These are phyloP conservation scores for Acropternis orthonyx DNA, from an alignment of 2,797 vertebrate species.

Conservation along the genomic window DNA sequence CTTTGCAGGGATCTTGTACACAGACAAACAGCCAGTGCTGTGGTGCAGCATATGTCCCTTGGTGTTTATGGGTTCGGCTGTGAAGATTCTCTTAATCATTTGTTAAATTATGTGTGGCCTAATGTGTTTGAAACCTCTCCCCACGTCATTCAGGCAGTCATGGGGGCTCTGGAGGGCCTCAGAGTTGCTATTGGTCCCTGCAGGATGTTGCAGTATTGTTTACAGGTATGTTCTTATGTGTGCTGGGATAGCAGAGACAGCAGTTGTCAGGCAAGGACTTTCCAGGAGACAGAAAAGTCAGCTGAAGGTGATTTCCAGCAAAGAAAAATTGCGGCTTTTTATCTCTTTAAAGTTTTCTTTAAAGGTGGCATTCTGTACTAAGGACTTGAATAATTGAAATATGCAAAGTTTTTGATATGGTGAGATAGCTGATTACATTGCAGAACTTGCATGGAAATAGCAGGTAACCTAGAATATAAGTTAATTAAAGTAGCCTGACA, in stretches of 20 bases:
- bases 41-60: conserved; percentile 98
- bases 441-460: not conserved
- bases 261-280: not conserved
- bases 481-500: not conserved
- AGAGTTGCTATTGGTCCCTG: conserved; percentile 96
- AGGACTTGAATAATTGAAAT: not conserved
- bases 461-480: not conserved
- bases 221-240: conserved; percentile 81
- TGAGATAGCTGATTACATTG: not conserved
- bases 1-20: conserved; percentile 92
- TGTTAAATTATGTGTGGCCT: conserved; percentile 98
- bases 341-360: not conserved
- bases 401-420: not conserved
- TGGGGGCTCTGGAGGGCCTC: conserved; percentile 96
- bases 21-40: conserved; percentile 95
- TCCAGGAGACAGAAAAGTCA: not conserved
- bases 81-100: conserved; percentile 96
- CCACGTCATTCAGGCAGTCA: conserved; percentile 97
- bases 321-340: not conserved
- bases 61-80: conserved; percentile 98
- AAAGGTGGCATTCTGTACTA: not conserved
- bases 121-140: conserved; percentile 98
- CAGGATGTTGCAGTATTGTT: conserved; percentile 97
- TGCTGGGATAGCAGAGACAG: not conserved
- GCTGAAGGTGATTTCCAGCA: not conserved